Evolutionary conservation across 2,888 invertebrate species (phyloP), one percentile per base, ranked within the genome.

Genomic region (Eupelmus urozonus): DNA sequence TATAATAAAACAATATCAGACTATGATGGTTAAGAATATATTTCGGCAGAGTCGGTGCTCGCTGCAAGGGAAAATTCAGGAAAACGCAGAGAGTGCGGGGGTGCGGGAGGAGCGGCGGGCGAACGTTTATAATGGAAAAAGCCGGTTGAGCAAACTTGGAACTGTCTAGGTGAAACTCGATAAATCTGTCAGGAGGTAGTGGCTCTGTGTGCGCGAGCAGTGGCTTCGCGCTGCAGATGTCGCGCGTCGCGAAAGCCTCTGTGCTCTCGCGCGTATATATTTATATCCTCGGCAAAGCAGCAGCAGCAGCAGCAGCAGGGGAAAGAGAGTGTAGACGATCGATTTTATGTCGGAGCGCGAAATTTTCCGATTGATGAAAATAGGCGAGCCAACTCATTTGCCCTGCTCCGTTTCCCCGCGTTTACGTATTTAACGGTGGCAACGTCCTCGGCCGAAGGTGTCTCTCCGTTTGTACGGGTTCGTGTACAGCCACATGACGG

Each of bases 351-450:
- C 63, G 29, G 23, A 45, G 7, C 25, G 42, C n/a, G 11, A 16
- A 60, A 49, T 20, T 66, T 67, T 34, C 57, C 74, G 18, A 74
- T 74, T 45, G 74, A 42, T 57, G 57, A 74, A 74, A 74, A 74
- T 74, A 74, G 73, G 49, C 63, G 53, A 27, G 42, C 27, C 57
- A 42, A 23, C 51, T 51, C 51, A 62, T 60, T 71, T 62, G 34
- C 51, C 51, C 16, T 1, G 3, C 1, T n/a, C 25, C 23, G 11
- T 57, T 51, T n/a, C 11, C 27, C 1, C 42, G 18, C 20, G n/a
- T 23, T n/a, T n/a, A 40, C 55, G 23, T 40, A 23, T 55, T 67
- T 42, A 42, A 55, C 40, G 29, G 66, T 20, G n/a, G 18, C 11
- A 57, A 34, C 5, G 66, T 18, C 0, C 25, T 20, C 13, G 16